Evolutionary conservation across 2,797 vertebrate species (phyloP).

Genomic region (Erethizon dorsatum): DNA sequence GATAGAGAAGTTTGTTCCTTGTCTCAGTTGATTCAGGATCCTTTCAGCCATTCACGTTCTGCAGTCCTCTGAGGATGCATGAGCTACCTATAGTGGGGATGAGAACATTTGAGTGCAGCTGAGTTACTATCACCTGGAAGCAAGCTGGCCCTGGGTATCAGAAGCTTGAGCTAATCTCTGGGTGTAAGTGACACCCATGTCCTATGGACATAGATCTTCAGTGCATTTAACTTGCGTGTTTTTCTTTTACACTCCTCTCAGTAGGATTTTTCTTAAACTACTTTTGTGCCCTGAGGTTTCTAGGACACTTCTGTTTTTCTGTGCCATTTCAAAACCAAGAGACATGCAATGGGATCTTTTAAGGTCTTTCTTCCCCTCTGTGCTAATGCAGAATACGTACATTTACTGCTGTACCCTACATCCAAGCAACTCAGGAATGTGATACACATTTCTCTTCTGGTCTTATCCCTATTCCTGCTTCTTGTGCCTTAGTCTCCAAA

Average conservation of each 20-base stretch:
- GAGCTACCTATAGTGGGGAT: accelerated
- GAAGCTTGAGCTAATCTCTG: neutral
- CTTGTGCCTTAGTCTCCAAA: neutral
- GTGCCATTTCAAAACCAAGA: neutral
- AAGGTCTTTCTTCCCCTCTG: neutral
- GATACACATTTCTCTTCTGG: neutral
- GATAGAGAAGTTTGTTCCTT: neutral
- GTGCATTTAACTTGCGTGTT: neutral
- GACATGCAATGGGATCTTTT: neutral
- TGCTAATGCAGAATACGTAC: neutral
- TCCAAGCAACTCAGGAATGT: neutral
- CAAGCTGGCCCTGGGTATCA: neutral
- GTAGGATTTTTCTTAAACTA: neutral
- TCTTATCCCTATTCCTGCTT: neutral
- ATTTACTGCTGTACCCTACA: neutral
- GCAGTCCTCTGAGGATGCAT: neutral
- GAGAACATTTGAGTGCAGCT: neutral
- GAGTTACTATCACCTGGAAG: neutral
- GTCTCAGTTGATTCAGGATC: neutral
- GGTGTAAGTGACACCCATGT: accelerated
- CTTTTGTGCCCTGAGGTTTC: neutral
- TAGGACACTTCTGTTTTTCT: neutral
- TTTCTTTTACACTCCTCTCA: neutral
- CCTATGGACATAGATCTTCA: neutral
- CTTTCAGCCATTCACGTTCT: neutral